These are phyloP conservation scores for Ciona savignyi DNA, from an alignment of 23 tunicate species.

Conservation along the genomic window DNA sequence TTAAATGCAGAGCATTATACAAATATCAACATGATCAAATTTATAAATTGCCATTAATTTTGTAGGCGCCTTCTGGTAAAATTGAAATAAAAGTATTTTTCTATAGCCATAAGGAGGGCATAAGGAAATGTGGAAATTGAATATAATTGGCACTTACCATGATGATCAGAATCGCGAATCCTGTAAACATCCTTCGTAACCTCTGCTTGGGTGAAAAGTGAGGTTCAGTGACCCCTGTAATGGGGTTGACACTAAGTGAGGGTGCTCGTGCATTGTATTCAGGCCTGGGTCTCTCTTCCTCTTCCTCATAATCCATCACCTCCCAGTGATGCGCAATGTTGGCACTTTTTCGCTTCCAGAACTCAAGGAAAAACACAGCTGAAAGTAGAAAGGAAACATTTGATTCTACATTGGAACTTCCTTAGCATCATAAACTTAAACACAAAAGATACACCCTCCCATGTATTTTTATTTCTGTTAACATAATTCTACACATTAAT, in stretches of 20 bases:
- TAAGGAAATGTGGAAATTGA: too few species aligned
- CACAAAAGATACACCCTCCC: too few species aligned
- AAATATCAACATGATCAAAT: too few species aligned
- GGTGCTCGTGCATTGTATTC: constrained; percentile 88
- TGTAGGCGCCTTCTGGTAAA: too few species aligned
- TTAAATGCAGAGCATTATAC: too few species aligned
- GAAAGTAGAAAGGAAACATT: constrained; percentile 2
- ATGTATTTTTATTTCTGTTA: too few species aligned
- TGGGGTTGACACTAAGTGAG: constrained; percentile 55
- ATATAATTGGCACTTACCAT: constrained; percentile 39
- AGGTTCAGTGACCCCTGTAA: constrained; percentile 83
- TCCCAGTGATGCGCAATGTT: constrained; percentile 86
- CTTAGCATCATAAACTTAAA: too few species aligned
- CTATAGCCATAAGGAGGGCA: too few species aligned
- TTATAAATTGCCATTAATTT: too few species aligned
- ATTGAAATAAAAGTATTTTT: too few species aligned
- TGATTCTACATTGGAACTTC: too few species aligned
- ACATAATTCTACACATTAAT: too few species aligned
- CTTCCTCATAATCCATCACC: constrained; percentile 75
- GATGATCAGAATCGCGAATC: constrained; percentile 60
- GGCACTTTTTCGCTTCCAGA: constrained; percentile 84
- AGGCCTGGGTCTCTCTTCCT: constrained; percentile 81
- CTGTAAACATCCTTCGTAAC: constrained; percentile 56
- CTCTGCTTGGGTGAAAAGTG: constrained; percentile 66
- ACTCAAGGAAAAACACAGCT: constrained; percentile 89